Percentiles rank a stretch among this genome's conserved stretches.
Conservation (phyloP, 92 coral and sea anemone species). For the Porites divaricata region DNA sequence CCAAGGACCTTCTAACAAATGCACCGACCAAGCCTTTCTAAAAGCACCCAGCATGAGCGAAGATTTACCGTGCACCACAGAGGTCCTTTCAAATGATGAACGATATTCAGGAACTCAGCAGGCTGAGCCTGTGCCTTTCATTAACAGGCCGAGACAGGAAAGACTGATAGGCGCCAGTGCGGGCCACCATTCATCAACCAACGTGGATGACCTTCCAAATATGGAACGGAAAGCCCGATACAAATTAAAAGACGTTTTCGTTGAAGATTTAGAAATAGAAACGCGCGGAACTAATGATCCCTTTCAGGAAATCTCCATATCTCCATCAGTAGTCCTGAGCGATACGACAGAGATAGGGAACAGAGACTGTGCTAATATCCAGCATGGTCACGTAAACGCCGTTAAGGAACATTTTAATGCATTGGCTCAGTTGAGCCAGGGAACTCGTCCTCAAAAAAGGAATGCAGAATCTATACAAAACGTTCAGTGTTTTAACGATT, state of each 20-base stretch:
- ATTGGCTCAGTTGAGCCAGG: background rate
- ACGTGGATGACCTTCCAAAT: background rate
- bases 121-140: background rate
- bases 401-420: background rate
- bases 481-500: background rate
- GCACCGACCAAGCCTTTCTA: background rate
- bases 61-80: background rate
- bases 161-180: background rate
- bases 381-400: background rate
- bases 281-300: background rate
- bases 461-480: background rate
- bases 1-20: background rate
- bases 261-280: slow-evolving; percentile 28
- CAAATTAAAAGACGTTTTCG: slow-evolving; percentile 17
- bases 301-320: slow-evolving; percentile 10
- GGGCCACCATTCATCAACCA: background rate
- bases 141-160: background rate
- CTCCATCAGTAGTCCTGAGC: background rate
- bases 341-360: background rate
- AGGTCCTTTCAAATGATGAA: background rate
- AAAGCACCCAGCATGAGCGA: background rate
- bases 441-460: background rate
- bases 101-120: background rate
- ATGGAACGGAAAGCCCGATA: slow-evolving; percentile 15
- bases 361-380: background rate